Evolutionary conservation across 2,888 invertebrate species (phyloP).

Genomic region (Drosophila nr. fundita): DNA sequence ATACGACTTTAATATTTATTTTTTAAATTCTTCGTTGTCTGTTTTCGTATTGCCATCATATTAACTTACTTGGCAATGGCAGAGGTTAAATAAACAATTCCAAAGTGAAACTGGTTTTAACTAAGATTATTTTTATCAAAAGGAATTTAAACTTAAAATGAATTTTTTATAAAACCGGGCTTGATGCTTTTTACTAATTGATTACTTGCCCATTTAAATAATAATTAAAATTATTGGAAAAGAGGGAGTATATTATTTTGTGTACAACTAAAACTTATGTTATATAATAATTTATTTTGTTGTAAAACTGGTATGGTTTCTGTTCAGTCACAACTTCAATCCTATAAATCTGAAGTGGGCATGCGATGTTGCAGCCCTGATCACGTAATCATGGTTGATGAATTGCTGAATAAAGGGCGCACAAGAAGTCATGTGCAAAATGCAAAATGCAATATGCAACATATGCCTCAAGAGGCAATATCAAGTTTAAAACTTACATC

Average conservation of each 20-base stretch:
- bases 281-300: not conserved
- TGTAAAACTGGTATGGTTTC: not conserved
- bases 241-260: not conserved
- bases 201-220: not conserved
- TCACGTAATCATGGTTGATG: conserved; percentile 34
- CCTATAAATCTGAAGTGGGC: not conserved
- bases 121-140: not conserved
- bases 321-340: not conserved
- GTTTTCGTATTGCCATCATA: not conserved
- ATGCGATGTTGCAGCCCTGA: not conserved
- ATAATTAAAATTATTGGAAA: not conserved
- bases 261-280: too few species aligned
- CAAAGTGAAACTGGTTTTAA: not conserved
- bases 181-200: not conserved
- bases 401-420: conserved; percentile 47
- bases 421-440: conserved; percentile 23
- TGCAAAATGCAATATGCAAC: conserved; percentile 22
- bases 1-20: conserved; percentile 1
- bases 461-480: conserved; percentile 70
- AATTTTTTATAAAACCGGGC: not conserved
- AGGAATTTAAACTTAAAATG: not conserved
- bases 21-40: not conserved
- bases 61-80: not conserved
- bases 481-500: conserved; percentile 77
- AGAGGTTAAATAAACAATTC: not conserved